Evolutionary conservation across 1,140 invertebrate genomes (phyloP), one percentile per base, ranked within the genome.

Genomic region (Ceratosolen fusciceps): DNA sequence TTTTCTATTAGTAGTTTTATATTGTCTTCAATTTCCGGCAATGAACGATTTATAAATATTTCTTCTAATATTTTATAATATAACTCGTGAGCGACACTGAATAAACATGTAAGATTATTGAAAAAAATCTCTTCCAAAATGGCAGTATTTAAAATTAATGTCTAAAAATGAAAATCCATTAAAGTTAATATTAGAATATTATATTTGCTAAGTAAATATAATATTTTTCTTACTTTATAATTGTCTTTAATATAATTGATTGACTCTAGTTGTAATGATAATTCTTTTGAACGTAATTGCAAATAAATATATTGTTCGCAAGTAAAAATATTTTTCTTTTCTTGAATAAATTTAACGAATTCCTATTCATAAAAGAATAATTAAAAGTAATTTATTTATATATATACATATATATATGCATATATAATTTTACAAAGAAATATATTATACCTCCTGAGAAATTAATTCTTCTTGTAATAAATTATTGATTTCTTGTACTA

Each of bases 81-180:
- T 29, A 90, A 75, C 14, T 85, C 82, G 78, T 89, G 87, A 80
- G 84, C 85, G 5, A 89, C 87, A 54, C 80, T 82, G 34, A 90
- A 90, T 21, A 71, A 85, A 24, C 82, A 65, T 9, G 88, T 90
- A 39, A 90, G 83, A 80, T 90, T 86, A 82, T 86, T 87, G 67
- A 88, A 86, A 67, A 90, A 90, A 4, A 90, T 73, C 83, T 89
- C 87, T 82, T 90, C 87, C 52, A 90, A 74, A 49, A 90, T 84
- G 34, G 83, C 81, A 68, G 85, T 49, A 43, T 85, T 73, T 24
- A 89, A 82, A n/a, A 79, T 82, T 7, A 84, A 29, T 39, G 80
- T 76, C 88, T 88, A 58, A 54, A 85, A 86, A 43, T 80, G 26
- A 34, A 54, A 31, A 7, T 37, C 4, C 71, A 70, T 81, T 7